phyloP scores from a whole-genome alignment of 2,797 vertebrate genomes.

The Melanogrammus aeglefinus region DNA sequence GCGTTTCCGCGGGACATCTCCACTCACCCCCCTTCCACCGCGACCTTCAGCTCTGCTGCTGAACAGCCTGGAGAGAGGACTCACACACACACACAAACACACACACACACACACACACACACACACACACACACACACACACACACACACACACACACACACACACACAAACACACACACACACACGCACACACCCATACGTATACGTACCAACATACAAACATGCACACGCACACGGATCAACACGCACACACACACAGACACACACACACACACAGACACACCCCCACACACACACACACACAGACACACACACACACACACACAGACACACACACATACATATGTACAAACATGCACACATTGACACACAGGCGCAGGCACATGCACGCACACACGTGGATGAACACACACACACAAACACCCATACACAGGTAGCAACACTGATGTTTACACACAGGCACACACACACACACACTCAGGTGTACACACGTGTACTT shows the following conservation, averaged over 20 bases:
- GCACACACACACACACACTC: not conserved
- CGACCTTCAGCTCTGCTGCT: constrained; percentile 21
- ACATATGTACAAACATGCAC: too few relatives aligned
- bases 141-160: constrained; percentile 7
- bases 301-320: constrained; percentile 4
- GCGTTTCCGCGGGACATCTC: too few relatives aligned
- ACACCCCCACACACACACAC: not conserved
- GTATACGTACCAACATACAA: not conserved
- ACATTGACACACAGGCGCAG: not conserved
- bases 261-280: not conserved
- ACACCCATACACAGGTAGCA: constrained; percentile 5
- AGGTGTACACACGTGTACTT: too few relatives aligned
- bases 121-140: not conserved
- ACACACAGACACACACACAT: constrained; percentile 14
- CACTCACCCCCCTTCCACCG: constrained; percentile 23
- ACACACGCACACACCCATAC: not conserved
- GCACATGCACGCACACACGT: constrained; percentile 16
- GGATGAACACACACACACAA: not conserved
- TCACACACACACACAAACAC: constrained; percentile 18
- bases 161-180: constrained; percentile 4
- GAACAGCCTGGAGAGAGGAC: constrained; percentile 33
- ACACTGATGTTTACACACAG: too few relatives aligned
- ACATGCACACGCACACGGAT: constrained; percentile 3
- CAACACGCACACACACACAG: not conserved
- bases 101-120: not conserved